Evolutionary conservation across 2,797 vertebrate species (phyloP).

Genomic region (Myripristis murdjan): DNA sequence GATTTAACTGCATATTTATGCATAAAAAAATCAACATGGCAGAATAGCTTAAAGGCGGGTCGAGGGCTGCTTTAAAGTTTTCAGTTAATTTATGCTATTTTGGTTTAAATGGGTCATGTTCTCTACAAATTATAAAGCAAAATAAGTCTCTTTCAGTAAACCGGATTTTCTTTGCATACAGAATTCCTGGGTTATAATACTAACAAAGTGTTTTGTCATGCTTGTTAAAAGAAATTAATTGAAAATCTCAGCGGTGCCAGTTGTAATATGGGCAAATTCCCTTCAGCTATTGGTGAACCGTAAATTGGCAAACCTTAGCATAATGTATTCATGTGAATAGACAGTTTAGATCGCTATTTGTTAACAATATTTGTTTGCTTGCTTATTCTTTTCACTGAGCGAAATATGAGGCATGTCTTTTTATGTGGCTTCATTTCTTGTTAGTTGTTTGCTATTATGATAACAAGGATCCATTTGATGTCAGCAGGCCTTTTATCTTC

Average conservation of each 20-base stretch:
- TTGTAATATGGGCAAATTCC: conserved; percentile 59
- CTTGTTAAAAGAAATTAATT: conserved; percentile 73
- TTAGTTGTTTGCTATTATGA: conserved; percentile 79
- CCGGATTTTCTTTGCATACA: conserved; percentile 45
- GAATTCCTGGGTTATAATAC: conserved; percentile 11
- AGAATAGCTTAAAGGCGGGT: too few species aligned
- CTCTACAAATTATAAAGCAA: neutral
- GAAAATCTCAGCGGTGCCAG: conserved; percentile 48
- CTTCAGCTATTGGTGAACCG: conserved; percentile 50
- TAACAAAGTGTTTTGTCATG: conserved; percentile 55
- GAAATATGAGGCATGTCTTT: conserved; percentile 72
- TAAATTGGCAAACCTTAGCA: conserved; percentile 71
- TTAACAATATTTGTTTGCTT: conserved; percentile 74
- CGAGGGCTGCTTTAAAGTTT: too few species aligned
- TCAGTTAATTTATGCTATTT: neutral
- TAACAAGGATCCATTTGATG: conserved; percentile 79
- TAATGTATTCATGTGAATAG: conserved; percentile 63
- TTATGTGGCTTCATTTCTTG: conserved; percentile 73
- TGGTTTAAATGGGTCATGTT: conserved; percentile 11
- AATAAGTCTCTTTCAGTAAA: conserved; percentile 45
- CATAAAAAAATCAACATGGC: too few species aligned
- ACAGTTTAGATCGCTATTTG: conserved; percentile 75
- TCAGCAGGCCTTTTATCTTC: conserved; percentile 79
- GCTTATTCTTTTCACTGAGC: conserved; percentile 67
- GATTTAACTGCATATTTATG: too few species aligned